Evolutionary conservation across 2,888 invertebrate genomes (phyloP), one percentile per base, ranked within the genome.

Genomic region (Anoncus sp.): DNA sequence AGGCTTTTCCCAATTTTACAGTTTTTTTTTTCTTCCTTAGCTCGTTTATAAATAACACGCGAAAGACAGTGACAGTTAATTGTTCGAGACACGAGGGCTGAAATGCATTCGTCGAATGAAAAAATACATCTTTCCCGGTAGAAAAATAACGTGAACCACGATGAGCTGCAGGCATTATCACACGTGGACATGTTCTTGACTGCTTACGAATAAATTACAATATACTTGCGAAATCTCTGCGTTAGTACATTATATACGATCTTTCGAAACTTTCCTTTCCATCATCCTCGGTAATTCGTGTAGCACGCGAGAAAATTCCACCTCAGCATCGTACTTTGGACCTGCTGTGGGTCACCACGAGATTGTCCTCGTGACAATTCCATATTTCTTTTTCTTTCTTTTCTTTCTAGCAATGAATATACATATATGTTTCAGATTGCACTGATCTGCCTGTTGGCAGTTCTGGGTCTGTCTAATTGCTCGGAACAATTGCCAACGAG

Each of bases 381-480:
- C 7, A 5, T 1, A 45, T 45, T 20, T 62, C 75, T 60, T 80
- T 66, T 76, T 24, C 80, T 85, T 79, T 18, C 49, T n/a, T 60
- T 40, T 18, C 24, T n/a, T 20, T 18, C n/a, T 38, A 35, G 10
- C 12, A 35, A 49, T 14, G 9, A n/a, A n/a, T n/a, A n/a, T n/a
- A n/a, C n/a, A n/a, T n/a, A n/a, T n/a, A 43, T 76, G 9, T 82
- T 83, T 18, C 82, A 91, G 91, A 85, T 88, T 63, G 78, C 80
- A 69, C 66, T 87, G 62, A 60, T 89, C 57, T 87, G 82, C 78
- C 81, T 89, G 63, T 53, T 90, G 83, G 82, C 83, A 65, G 71
- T 88, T 38, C 66, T 88, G 71, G 83, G 87, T 70, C 79, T 88
- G 47, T 84, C 86, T 76, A 81, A 79, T 62, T 82, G 86, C 59